Evolutionary conservation across 2,113 vertebrate species (phyloP), one percentile per base, ranked within the genome.

Genomic region (Acrocephalus kingi): DNA sequence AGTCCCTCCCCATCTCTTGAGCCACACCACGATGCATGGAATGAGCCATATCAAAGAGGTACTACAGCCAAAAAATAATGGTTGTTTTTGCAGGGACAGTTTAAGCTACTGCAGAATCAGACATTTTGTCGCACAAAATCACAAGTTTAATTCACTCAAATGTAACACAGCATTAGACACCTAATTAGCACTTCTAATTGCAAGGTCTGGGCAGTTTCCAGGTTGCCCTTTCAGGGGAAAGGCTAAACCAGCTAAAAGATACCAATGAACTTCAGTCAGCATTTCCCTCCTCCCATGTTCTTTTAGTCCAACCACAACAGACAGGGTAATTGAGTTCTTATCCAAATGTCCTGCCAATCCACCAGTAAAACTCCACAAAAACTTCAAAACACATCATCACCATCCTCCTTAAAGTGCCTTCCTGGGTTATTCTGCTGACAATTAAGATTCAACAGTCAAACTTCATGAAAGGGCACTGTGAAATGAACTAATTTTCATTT

Each of bases 111-210:
- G 25, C 64, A 89, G 27, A 67, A 67, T 49, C 45, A 56, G 27
- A 66, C 2, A 55, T 31, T 90, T 41, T 37, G 24, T 45, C 88
- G 31, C 35, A 84, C 19, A 82, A 72, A 91, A 91, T 78, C 73
- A 84, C 52, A 81, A 82, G 39, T 67, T 94, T 37, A 75, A 78
- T 63, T 91, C 27, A 81, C 37, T 94, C 18, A 68, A 81, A 77
- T 20, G 11, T 90, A 95, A 62, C 61, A 87, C 55, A 84, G 77
- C 54, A 89, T 91, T 82, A 85, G 46, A 79, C 43, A 92, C n/a
- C 46, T 56, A 88, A 93, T 90, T 89, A 93, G 68, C 55, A 88
- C 82, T 74, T 81, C 37, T 64, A 94, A 92, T 94, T 80, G 30
- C 75, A 90, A 90, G 55, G 51, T 46, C 59, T 61, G 25, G 45